These are phyloP conservation scores for Auanema freiburgensis DNA, from an alignment of 2,888 invertebrate genomes.

Conservation along the genomic window DNA sequence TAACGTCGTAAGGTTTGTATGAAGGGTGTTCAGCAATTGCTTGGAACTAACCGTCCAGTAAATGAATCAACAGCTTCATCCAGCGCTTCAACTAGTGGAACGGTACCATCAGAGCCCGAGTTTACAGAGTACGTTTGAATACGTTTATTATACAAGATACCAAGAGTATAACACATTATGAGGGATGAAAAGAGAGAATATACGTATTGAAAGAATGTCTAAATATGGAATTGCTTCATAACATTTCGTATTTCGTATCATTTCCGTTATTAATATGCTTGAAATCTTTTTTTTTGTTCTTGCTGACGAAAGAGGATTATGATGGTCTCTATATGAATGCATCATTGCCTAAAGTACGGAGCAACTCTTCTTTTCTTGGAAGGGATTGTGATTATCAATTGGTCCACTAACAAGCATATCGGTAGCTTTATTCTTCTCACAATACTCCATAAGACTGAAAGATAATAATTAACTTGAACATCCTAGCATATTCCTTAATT, in stretches of 20 bases:
- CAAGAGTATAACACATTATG: too few relatives aligned
- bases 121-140: conserved; percentile 2
- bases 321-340: neutral
- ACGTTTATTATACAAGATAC: too few relatives aligned
- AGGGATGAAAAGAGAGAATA: too few relatives aligned
- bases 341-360: conserved; percentile 35
- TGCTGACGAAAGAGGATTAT: neutral
- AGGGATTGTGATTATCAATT: conserved; percentile 56
- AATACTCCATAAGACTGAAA: conserved; percentile 56
- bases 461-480: neutral
- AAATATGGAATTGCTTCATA: too few relatives aligned
- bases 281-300: neutral
- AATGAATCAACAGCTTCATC: neutral
- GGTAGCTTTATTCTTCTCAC: conserved; percentile 51
- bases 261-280: neutral
- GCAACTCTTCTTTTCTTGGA: conserved; percentile 60
- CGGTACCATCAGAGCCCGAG: neutral
- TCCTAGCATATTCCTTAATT: neutral
- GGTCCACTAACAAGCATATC: conserved; percentile 55
- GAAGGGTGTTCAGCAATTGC: neutral
- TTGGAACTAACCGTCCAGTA: neutral
- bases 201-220: too few relatives aligned
- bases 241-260: too few relatives aligned
- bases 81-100: neutral
- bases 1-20: too few relatives aligned